Evolutionary conservation across 2,113 vertebrate genomes (phyloP).

Genomic region (Ranitomeya imitator): DNA sequence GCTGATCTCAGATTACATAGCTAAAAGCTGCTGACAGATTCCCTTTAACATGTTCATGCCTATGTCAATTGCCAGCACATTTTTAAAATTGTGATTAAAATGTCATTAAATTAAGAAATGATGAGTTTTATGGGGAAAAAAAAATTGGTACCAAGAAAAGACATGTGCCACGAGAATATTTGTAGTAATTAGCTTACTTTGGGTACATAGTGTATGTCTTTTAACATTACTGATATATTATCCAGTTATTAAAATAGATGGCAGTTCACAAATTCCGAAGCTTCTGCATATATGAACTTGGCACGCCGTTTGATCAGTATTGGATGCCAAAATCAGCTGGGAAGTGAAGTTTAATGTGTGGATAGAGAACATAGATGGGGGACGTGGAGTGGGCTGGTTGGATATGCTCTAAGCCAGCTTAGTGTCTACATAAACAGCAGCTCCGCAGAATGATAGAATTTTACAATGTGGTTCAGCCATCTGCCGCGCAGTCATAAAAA

Average conservation of each 20-base stretch:
- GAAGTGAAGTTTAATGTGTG: conserved; percentile 49
- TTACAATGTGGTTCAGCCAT: conserved; percentile 53
- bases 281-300: background rate
- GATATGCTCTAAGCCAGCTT: conserved; percentile 48
- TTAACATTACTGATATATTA: background rate
- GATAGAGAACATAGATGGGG: conserved; percentile 29
- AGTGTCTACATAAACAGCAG: conserved; percentile 55
- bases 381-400: conserved; percentile 33
- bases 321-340: conserved; percentile 44
- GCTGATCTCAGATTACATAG: too few species aligned
- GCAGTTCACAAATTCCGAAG: background rate
- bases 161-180: background rate
- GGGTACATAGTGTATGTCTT: background rate
- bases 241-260: background rate
- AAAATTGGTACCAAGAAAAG: background rate
- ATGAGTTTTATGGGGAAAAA: background rate
- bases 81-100: background rate
- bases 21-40: too few species aligned
- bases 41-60: too few species aligned
- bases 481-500: conserved; percentile 49
- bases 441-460: conserved; percentile 46
- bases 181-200: background rate
- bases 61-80: background rate
- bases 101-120: too few species aligned
- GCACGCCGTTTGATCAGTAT: background rate